Percentiles rank a stretch among this genome's conserved stretches.
phyloP scores from a whole-genome alignment of 2,113 vertebrate genomes.

The Protobothrops mucrosquamatus region DNA sequence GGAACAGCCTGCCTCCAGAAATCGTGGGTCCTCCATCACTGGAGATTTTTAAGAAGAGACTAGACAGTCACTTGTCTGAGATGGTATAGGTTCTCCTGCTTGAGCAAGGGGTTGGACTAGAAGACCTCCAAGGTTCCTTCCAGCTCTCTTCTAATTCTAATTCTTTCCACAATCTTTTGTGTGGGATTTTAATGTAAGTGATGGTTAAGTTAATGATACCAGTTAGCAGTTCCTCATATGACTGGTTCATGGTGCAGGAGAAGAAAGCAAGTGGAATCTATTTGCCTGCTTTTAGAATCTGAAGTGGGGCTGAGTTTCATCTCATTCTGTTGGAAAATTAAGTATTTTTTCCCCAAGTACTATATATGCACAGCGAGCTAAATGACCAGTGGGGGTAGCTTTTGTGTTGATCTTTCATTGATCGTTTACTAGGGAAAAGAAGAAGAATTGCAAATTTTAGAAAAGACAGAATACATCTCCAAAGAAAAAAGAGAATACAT shows the following conservation, averaged over 20 bases:
- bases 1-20: no score
- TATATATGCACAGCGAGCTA: neutral
- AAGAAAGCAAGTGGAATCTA: rapidly evolving
- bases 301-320: neutral
- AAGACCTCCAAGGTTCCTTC: no score
- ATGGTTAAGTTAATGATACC: conserved; percentile 31
- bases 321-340: neutral
- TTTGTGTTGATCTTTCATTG: neutral
- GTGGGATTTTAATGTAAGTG: conserved; percentile 36
- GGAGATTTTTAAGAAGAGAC: no score
- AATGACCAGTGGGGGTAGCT: neutral
- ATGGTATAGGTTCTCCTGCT: no score
- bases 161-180: conserved; percentile 11
- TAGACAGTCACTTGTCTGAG: no score
- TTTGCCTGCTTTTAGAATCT: rapidly evolving
- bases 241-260: rapidly evolving
- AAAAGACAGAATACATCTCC: neutral
- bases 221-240: neutral
- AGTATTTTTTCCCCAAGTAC: neutral
- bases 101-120: no score
- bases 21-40: no score
- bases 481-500: neutral
- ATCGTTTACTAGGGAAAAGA: neutral
- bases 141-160: no score
- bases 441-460: neutral